A percentile compares a stretch with the other conserved stretches of the same genome.
Conservation (phyloP, 2,797 vertebrate species). For the Ptychadena robeensis region DNA sequence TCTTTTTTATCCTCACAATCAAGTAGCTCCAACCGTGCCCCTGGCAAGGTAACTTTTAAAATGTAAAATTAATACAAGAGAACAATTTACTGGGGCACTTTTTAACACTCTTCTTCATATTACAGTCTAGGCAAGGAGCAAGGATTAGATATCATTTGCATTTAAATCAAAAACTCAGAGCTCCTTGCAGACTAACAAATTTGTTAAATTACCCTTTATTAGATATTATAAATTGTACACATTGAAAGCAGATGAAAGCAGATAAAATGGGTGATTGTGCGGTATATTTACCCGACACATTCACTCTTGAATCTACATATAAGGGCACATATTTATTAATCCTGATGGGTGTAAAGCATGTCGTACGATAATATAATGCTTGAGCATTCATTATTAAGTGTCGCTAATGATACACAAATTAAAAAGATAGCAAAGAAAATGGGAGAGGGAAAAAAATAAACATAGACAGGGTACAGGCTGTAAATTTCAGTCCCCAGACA, state of each 20-base stretch:
- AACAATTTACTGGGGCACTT: slow-evolving; percentile 67
- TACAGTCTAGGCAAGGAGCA: slow-evolving; percentile 62
- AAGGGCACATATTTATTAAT: neutral
- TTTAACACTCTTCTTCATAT: slow-evolving; percentile 65
- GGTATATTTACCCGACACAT: slow-evolving; percentile 3
- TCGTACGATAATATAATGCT: neutral
- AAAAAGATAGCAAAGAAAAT: neutral
- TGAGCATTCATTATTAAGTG: neutral
- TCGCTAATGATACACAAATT: neutral
- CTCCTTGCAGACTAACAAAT: slow-evolving; percentile 65
- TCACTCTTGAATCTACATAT: slow-evolving; percentile 5
- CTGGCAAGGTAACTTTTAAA: slow-evolving; percentile 72
- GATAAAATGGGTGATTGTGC: slow-evolving; percentile 41
- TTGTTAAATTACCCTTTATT: slow-evolving; percentile 68
- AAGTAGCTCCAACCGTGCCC: slow-evolving; percentile 71
- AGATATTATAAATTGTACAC: slow-evolving; percentile 65
- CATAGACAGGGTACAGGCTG: slow-evolving; percentile 18
- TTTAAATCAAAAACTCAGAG: slow-evolving; percentile 53
- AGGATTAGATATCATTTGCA: slow-evolving; percentile 62
- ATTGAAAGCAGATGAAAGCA: slow-evolving; percentile 49
- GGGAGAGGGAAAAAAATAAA: neutral
- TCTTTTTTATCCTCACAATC: slow-evolving; percentile 67
- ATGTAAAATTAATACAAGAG: slow-evolving; percentile 72
- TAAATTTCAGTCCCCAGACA: slow-evolving; percentile 8
- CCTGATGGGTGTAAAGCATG: neutral